phyloP scores from a whole-genome alignment of 2,797 vertebrate species.

The Siniperca scherzeri region DNA sequence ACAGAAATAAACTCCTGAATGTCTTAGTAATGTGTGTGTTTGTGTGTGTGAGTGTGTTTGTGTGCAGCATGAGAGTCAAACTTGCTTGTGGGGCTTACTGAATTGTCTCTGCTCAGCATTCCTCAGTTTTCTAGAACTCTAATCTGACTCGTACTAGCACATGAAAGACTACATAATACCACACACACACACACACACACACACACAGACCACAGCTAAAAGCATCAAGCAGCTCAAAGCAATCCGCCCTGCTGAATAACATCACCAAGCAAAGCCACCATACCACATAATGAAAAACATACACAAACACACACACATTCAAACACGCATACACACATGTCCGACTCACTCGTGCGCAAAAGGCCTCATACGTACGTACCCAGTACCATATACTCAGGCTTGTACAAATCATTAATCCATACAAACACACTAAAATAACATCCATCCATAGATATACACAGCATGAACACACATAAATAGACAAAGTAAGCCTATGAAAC shows the following conservation, averaged over 20 bases:
- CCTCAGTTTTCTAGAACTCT: conserved; percentile 53
- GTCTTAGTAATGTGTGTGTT: conserved; percentile 34
- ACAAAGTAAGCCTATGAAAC: neutral
- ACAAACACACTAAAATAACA: conserved; percentile 27
- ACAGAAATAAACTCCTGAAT: conserved; percentile 44
- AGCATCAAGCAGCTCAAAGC: conserved; percentile 80
- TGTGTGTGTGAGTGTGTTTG: conserved; percentile 25
- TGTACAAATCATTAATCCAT: conserved; percentile 32
- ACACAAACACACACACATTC: conserved; percentile 66
- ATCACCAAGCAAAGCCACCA: conserved; percentile 78
- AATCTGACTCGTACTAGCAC: conserved; percentile 63
- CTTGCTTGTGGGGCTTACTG: conserved; percentile 50
- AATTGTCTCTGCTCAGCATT: conserved; percentile 66
- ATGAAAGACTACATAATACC: conserved; percentile 66
- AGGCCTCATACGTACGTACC: conserved; percentile 13
- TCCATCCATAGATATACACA: conserved; percentile 3
- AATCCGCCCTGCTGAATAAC: conserved; percentile 78
- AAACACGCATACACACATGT: conserved; percentile 29
- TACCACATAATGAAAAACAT: conserved; percentile 81
- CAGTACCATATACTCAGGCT: conserved; percentile 12
- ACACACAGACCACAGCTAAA: conserved; percentile 75
- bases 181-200: conserved; percentile 23
- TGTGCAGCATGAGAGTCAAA: conserved; percentile 41
- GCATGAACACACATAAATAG: neutral
- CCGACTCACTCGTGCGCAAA: conserved; percentile 21